Evolutionary conservation across 2,797 vertebrate species (phyloP), one percentile per base, ranked within the genome.

Genomic region (Buphagus erythrorhynchus): DNA sequence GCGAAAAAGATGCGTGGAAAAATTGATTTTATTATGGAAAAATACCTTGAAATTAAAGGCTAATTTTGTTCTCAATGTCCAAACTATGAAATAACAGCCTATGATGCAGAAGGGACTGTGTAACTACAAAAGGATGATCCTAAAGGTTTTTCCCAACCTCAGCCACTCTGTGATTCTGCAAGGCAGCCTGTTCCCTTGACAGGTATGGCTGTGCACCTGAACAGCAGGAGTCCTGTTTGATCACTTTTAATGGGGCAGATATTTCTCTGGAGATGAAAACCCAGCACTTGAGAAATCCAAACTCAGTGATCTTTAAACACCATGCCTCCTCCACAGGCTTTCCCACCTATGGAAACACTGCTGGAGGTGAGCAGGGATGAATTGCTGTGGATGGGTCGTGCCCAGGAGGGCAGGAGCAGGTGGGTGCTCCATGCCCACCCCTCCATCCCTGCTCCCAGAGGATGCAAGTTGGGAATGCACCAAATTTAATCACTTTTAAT

Each of bases 291-390:
- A 8, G 8, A 4, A 6, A 25, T 2, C 59, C 49, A 33, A 29
- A 42, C 40, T 43, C 75, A 9, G 18, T 8, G 40, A 19, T 13
- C 58, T 36, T 68, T 5, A 8, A 54, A 10, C 1, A 4, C 10
- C 1, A 2, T 2, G 48, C 29, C 36, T 54, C 42, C 77, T 17
- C n/a, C 0, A 1, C 13, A 7, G 31, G 20, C 22, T 29, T 48
- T 14, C 13, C 58, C 12, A 3, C 1, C 5, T 0, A 0, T 3
- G 6, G 49, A 3, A 54, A 2, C 1, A 0, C 1, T 7, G 22
- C 88, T 91, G 91, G 57, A 10, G 77, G 11, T 3, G 57, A 77
- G 57, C 62, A 25, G 78, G 2, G 17, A 1, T 6, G 6, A 1
- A 5, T 0, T 24, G 51, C 10, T 29, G 80, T 8, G 17, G 40